These are phyloP conservation scores for Epiblema foenella DNA, from an alignment of 2,888 invertebrate species.

Conservation along the genomic window DNA sequence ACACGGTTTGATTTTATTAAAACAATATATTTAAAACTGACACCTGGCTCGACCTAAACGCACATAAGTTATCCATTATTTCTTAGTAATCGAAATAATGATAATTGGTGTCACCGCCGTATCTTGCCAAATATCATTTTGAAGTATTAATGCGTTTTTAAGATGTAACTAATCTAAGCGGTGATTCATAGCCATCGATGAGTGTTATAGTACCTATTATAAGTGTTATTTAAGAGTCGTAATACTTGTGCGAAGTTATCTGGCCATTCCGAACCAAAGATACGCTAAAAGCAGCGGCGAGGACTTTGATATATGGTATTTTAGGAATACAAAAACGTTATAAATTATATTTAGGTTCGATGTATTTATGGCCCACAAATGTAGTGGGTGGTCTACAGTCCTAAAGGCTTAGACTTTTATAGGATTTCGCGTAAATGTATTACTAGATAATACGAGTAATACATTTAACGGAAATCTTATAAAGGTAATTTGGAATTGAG, in stretches of 20 bases:
- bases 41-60: background rate
- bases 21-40: background rate
- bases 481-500: background rate
- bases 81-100: background rate
- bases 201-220: constrained; percentile 40
- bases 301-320: constrained; percentile 32
- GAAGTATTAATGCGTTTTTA: constrained; percentile 39
- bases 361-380: constrained; percentile 10
- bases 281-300: constrained; percentile 57
- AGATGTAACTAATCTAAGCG: constrained; percentile 27
- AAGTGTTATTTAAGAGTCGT: constrained; percentile 29
- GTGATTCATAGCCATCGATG: constrained; percentile 24
- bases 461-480: no score
- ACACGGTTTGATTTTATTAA: background rate
- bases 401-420: constrained; percentile 20
- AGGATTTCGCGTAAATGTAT: constrained; percentile 1
- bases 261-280: constrained; percentile 50
- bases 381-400: constrained; percentile 15
- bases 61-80: constrained; percentile 2
- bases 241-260: constrained; percentile 38
- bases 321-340: constrained; percentile 30
- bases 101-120: constrained; percentile 7
- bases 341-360: constrained; percentile 18
- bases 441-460: background rate
- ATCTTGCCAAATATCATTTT: constrained; percentile 30